These are phyloP conservation scores for Zelostemma sp. DNA, from an alignment of 1,140 invertebrate genomes.

Conservation along the genomic window DNA sequence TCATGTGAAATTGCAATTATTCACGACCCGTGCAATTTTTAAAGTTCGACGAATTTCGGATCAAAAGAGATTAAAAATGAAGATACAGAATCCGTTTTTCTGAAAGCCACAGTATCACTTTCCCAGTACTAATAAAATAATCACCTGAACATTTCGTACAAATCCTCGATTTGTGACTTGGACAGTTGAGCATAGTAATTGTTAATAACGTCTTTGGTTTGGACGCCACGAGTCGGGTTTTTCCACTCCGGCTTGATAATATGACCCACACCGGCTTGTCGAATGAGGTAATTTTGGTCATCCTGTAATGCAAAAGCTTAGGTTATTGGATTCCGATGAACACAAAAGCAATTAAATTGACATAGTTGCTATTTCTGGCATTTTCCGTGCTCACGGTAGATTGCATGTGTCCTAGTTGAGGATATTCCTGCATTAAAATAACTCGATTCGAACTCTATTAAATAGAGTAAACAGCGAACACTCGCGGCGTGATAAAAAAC, in stretches of 20 bases:
- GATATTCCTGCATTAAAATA: slow-evolving; percentile 1
- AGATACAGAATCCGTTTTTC: too few relatives aligned
- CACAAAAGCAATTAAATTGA: background rate
- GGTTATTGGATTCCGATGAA: too few relatives aligned
- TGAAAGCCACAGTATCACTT: too few relatives aligned
- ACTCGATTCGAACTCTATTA: background rate
- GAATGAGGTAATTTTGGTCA: slow-evolving; percentile 87
- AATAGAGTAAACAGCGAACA: too few relatives aligned
- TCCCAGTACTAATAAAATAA: too few relatives aligned
- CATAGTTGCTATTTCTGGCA: slow-evolving; percentile 11
- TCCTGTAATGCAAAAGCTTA: slow-evolving; percentile 69
- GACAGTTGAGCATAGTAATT: slow-evolving; percentile 83
- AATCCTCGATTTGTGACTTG: slow-evolving; percentile 79
- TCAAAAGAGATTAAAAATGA: background rate
- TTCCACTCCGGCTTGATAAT: slow-evolving; percentile 85
- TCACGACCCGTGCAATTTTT: too few relatives aligned
- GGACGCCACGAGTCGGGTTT: slow-evolving; percentile 82
- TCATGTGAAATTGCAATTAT: too few relatives aligned
- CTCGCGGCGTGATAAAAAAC: too few relatives aligned
- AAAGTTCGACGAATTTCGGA: too few relatives aligned
- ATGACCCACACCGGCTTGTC: slow-evolving; percentile 80
- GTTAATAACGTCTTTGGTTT: slow-evolving; percentile 77
- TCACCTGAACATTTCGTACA: slow-evolving; percentile 86
- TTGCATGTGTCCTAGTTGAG: slow-evolving; percentile 1
- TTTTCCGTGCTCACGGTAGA: slow-evolving; percentile 1